These are phyloP conservation scores for Pseudococcus jackbeardsleyi DNA, from an alignment of 2,888 invertebrate genomes.

Conservation along the genomic window DNA sequence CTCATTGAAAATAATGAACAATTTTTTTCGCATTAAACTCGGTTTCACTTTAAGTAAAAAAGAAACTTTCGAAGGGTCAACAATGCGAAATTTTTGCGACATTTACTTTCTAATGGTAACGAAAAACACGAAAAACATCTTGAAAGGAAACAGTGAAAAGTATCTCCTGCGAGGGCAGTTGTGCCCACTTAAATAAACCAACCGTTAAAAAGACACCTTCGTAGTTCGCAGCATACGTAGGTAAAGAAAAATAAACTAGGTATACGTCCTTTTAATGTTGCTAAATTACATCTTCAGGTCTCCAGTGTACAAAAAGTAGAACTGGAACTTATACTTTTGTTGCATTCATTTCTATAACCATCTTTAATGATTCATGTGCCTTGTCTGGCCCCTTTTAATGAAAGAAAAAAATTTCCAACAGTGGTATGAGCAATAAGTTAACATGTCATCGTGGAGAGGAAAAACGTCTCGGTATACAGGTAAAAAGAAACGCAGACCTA, in stretches of 20 bases:
- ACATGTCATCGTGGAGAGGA: not conserved
- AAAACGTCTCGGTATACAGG: not conserved
- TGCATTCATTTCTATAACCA: constrained; percentile 1
- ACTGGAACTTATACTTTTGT: not conserved
- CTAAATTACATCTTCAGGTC: not conserved
- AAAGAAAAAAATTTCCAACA: not conserved
- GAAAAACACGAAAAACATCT: constrained; percentile 53
- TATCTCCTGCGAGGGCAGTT: constrained; percentile 58
- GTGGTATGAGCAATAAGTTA: not conserved
- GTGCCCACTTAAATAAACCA: constrained; percentile 54
- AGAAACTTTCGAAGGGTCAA: not conserved
- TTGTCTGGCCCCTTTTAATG: not conserved
- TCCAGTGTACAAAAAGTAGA: constrained; percentile 26
- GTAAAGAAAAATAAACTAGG: constrained; percentile 28
- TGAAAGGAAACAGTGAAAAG: constrained; percentile 45
- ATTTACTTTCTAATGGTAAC: not conserved
- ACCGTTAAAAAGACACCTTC: constrained; percentile 53
- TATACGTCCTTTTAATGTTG: constrained; percentile 45
- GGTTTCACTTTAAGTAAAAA: not conserved
- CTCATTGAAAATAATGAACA: not conserved
- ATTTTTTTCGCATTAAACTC: not conserved
- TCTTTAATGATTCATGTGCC: not conserved
- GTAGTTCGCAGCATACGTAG: not conserved
- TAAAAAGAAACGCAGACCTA: not conserved
- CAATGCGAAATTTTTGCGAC: not conserved